These are phyloP conservation scores for Eospalax fontanierii DNA, from an alignment of 2,797 vertebrate species.

Conservation along the genomic window DNA sequence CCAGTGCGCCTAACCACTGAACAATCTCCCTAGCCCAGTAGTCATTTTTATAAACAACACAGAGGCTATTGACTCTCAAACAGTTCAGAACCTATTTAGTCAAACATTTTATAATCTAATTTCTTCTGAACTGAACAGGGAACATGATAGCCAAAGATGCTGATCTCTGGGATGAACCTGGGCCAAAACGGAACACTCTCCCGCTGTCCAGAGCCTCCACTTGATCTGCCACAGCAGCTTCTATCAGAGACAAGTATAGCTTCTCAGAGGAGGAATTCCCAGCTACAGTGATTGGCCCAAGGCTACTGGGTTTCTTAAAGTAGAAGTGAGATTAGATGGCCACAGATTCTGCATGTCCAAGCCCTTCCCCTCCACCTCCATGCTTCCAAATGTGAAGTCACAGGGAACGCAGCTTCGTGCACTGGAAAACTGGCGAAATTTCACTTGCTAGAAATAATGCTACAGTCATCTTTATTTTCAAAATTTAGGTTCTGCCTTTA, in stretches of 20 bases:
- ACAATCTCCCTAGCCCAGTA: too few relatives aligned
- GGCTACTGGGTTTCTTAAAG: background rate
- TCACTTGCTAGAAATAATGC: background rate
- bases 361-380: background rate
- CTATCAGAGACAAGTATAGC: background rate
- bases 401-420: background rate
- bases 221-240: background rate
- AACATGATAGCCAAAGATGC: background rate
- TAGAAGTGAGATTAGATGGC: conserved; percentile 7
- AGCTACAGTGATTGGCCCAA: background rate
- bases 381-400: background rate
- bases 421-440: background rate
- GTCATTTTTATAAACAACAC: too few relatives aligned
- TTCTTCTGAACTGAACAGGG: background rate
- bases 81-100: background rate
- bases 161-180: background rate
- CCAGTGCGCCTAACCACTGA: too few relatives aligned
- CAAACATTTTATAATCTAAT: background rate
- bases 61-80: background rate
- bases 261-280: background rate
- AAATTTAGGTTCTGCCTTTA: background rate
- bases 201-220: background rate
- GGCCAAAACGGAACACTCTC: background rate
- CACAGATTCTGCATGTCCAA: background rate
- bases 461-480: background rate